Conservation (phyloP, 2,888 invertebrate genomes). For the Eupeodes latifasciatus region DNA sequence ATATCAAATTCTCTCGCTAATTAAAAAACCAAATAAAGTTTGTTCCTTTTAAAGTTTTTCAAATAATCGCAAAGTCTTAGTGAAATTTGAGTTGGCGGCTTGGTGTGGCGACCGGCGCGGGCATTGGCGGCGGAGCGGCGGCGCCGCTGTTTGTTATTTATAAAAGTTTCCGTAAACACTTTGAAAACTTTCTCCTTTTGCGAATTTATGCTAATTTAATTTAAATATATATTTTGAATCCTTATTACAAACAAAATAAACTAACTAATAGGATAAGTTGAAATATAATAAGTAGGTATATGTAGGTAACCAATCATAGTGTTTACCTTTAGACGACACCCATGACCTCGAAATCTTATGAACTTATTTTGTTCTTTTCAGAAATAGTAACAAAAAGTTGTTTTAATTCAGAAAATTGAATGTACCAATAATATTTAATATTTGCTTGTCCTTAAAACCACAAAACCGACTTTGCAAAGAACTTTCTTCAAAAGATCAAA, state of each 20-base stretch:
- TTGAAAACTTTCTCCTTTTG: not conserved
- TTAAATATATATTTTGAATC: not conserved
- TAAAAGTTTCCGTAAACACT: not conserved
- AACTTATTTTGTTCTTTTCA: not conserved
- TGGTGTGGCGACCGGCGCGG: too few species aligned
- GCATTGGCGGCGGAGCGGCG: too few species aligned
- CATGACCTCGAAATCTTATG: slow-evolving; percentile 1
- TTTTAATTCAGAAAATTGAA: slow-evolving; percentile 58
- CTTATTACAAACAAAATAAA: not conserved
- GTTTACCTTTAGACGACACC: slow-evolving; percentile 31
- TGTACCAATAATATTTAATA: slow-evolving; percentile 38
- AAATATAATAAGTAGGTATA: not conserved
- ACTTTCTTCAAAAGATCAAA: slow-evolving; percentile 14
- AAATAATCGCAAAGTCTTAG: too few species aligned
- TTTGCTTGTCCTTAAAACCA: not conserved
- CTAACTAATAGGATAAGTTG: slow-evolving; percentile 52
- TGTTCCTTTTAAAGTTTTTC: too few species aligned
- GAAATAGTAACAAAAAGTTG: slow-evolving; percentile 25
- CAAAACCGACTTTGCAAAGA: slow-evolving; percentile 4
- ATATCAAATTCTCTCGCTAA: not conserved
- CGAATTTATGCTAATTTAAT: slow-evolving; percentile 32
- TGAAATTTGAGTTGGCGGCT: not conserved
- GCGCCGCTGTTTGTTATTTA: not conserved
- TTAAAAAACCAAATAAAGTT: slow-evolving; percentile 9
- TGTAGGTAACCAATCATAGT: slow-evolving; percentile 46